Percentiles rank a stretch among this genome's conserved stretches.
Conservation (phyloP, 2,113 vertebrate genomes). For the Peucedramus taeniatus region DNA sequence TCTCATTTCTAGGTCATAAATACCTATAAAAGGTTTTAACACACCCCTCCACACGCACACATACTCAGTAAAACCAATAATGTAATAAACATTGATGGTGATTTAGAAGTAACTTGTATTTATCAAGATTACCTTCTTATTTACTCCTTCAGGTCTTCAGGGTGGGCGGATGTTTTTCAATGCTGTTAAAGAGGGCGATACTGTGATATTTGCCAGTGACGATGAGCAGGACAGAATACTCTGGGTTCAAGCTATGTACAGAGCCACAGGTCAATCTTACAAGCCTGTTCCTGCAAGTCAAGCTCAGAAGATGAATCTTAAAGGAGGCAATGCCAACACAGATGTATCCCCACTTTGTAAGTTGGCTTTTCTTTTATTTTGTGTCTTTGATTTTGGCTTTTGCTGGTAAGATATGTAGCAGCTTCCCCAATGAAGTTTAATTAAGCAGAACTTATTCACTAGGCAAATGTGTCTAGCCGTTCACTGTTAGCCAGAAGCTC, state of each 20-base stretch:
- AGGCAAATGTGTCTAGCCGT: background rate
- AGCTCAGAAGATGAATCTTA: slow-evolving; percentile 83
- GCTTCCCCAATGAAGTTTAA: background rate
- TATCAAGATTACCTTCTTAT: background rate
- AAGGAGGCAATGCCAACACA: slow-evolving; percentile 73
- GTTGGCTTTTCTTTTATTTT: slow-evolving; percentile 51
- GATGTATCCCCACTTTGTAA: slow-evolving; percentile 84
- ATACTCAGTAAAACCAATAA: background rate
- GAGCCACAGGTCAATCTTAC: slow-evolving; percentile 95
- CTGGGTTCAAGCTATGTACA: slow-evolving; percentile 97
- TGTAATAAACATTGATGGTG: background rate
- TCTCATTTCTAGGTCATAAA: background rate
- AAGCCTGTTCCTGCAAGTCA: slow-evolving; percentile 86
- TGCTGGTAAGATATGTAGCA: background rate
- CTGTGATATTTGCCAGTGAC: slow-evolving; percentile 89
- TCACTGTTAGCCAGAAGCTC: slow-evolving; percentile 16
- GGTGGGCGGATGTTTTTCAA: slow-evolving; percentile 92
- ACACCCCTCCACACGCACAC: too few species aligned
- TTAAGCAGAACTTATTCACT: slow-evolving; percentile 22
- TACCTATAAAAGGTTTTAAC: background rate
- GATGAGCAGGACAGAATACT: slow-evolving; percentile 91
- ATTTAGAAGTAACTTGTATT: background rate
- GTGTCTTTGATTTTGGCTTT: background rate
- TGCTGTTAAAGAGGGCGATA: slow-evolving; percentile 92
- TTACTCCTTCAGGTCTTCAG: slow-evolving; percentile 81